Evolutionary conservation across 2,888 invertebrate genomes (phyloP).

Genomic region (Leptarthrus brevirostris): DNA sequence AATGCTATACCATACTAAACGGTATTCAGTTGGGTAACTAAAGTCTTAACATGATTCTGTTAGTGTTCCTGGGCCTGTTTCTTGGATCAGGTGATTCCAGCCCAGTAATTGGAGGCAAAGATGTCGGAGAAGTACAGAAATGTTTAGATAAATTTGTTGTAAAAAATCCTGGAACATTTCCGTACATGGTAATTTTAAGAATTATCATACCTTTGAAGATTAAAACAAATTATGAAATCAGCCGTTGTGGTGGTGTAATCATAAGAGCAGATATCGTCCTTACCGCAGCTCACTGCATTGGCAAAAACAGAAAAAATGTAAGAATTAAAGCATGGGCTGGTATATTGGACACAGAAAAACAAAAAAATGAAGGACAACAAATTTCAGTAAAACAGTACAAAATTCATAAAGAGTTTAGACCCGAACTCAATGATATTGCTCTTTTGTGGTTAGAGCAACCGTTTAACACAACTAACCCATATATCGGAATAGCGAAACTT

Average conservation of each 20-base stretch:
- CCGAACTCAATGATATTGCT: background rate
- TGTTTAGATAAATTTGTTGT: background rate
- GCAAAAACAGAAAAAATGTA: background rate
- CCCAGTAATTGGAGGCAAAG: background rate
- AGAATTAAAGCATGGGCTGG: constrained; percentile 5
- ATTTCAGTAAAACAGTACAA: background rate
- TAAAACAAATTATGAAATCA: too few relatives aligned
- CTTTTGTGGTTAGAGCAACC: background rate
- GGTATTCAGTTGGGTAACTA: too few relatives aligned
- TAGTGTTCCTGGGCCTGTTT: too few relatives aligned
- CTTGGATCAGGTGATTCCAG: background rate
- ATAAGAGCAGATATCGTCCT: background rate
- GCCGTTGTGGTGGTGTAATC: background rate
- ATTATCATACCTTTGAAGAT: background rate
- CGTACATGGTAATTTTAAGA: background rate
- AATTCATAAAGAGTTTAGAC: background rate
- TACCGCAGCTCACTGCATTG: constrained; percentile 20
- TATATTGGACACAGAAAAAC: background rate
- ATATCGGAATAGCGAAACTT: background rate
- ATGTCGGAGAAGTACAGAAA: background rate
- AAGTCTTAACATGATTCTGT: too few relatives aligned
- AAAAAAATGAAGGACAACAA: background rate
- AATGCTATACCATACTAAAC: too few relatives aligned
- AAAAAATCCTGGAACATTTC: background rate
- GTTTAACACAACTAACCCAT: background rate